Conservation (phyloP, 2,113 vertebrate genomes). For the Myotis yumanensis region DNA sequence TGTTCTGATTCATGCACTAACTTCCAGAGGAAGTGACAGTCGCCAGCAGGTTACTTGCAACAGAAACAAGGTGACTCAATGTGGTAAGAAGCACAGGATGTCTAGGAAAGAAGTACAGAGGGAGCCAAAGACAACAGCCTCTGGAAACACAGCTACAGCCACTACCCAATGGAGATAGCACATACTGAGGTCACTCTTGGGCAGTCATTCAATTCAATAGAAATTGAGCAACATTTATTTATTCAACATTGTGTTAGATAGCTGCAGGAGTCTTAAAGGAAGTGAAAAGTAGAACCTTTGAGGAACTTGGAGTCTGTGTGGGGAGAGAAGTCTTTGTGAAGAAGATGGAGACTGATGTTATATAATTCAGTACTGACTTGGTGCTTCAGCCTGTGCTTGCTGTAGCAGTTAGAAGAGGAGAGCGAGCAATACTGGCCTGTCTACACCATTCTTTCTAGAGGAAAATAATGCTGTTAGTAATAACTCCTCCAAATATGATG, state of each 20-base stretch:
- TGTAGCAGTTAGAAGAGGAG: neutral
- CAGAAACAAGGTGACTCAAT: conserved; percentile 52
- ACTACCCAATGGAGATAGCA: neutral
- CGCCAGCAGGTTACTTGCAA: conserved; percentile 5
- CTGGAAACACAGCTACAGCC: conserved; percentile 12
- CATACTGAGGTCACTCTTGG: conserved; percentile 4
- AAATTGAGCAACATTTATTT: conserved; percentile 49
- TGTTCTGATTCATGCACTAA: conserved; percentile 43
- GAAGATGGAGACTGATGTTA: neutral
- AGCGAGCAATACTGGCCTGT: neutral
- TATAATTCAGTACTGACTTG: neutral
- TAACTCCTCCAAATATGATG: conserved; percentile 8
- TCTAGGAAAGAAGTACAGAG: conserved; percentile 46
- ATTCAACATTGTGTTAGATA: neutral
- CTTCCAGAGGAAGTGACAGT: conserved; percentile 44
- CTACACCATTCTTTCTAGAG: neutral
- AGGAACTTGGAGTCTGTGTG: conserved; percentile 23
- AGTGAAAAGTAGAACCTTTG: conserved; percentile 3
- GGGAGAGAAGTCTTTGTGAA: neutral
- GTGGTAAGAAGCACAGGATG: conserved; percentile 11
- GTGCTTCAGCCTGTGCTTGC: neutral
- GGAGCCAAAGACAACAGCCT: conserved; percentile 57
- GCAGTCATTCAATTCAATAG: neutral
- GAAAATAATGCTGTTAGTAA: neutral
- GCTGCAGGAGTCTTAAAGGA: conserved; percentile 17